Base-by-base conservation (phyloP, 2,888 invertebrate species). In the Aspidiotus rigidus region DNA sequence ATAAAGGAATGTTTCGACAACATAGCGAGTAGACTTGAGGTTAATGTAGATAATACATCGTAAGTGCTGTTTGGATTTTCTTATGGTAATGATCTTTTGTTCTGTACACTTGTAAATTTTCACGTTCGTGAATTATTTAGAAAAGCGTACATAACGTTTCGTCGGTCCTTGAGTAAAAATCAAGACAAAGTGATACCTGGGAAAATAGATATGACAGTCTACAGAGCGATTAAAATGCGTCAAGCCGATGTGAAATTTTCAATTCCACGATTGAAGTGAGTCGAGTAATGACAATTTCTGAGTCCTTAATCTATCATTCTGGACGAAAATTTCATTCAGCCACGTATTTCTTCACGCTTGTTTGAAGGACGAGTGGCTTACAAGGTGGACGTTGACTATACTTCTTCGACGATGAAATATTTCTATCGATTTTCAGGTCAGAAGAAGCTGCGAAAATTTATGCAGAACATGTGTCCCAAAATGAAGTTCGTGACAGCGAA, bases 161-260 rank as follows among this genome's bases (percentile, higher is more conserved):
- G 62, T 54, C 49, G 67, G 11, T 71, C 54, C 9, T n/a, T 13
- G 56, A 67, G 69, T 69, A 56, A 67, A 63, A 60, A 70, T 69
- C 49, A 55, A 28, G 16, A 5, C 13, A 42, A 15, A 15, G 41
- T 15, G 11, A 79, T 83, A 55, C 82, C 83, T 0, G 87, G 87
- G 0, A 83, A 83, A 77, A 84, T 88, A 42, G 79, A 82, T 11
- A 78, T 83, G 17, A 83, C 86, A n/a, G 85, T 92, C 0, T 90
- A 88, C 77, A 85, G 87, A 74, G 86, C 89, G 0, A 75, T 92
- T 0, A 86, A 88, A 77, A 82, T 87, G 76, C 80, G 87, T 41
- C 83, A 84, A 61, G 76, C 86, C 0, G 79, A 79, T 59, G 78
- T 82, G 70, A 79, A 80, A 0, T 79, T 86, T 42, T 75, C 77